Base-by-base conservation (phyloP, 2,113 vertebrate genomes). In the Crocuta crocuta region DNA sequence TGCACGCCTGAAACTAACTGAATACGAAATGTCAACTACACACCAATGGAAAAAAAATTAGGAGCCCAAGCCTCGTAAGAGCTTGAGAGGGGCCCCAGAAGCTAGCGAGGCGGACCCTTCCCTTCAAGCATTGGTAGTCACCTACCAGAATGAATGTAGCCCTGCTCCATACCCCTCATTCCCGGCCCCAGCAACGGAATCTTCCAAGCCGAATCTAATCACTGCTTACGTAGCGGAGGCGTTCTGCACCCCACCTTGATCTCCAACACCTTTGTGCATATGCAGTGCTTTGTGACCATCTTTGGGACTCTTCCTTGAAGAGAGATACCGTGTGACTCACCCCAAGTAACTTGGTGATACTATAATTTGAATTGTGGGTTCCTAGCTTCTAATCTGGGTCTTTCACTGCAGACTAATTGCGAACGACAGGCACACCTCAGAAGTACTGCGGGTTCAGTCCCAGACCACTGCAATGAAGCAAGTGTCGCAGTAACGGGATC, bases 181-280 rank as follows among this genome's bases (percentile, higher is more conserved):
- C 50, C 10, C 48, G 5, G 19, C 7, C 63, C 11, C 33, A 10
- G 7, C 10, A 68, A 76, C 16, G 43, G 13, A 66, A 65, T 23
- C 24, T 24, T 61, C 50, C 45, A 70, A 65, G 9, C 11, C 4
- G 9, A 16, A 86, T 33, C 61, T 50, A 0, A 0, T 45, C 23
- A 17, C 17, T 8, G 11, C 74, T 76, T 50, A 65, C 35, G 13
- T 4, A 3, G 0, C 1, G 0, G 3, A 65, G 39, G 12, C 4
- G 6, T 9, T 7, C 31, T 45, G 13, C 21, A 28, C 39, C 23
- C 4, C 1, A 11, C 5, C 74, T 48, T 1, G 15, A 16, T 1
- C 43, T 17, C 48, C 16, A 15, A 8, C 10, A 19, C 4, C 2
- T 11, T 24, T 1, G 1, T 1, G 0, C 2, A 33, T 0, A 1